Base-by-base conservation (phyloP, 2,888 invertebrate species). In the Danaus chrysippus region DNA sequence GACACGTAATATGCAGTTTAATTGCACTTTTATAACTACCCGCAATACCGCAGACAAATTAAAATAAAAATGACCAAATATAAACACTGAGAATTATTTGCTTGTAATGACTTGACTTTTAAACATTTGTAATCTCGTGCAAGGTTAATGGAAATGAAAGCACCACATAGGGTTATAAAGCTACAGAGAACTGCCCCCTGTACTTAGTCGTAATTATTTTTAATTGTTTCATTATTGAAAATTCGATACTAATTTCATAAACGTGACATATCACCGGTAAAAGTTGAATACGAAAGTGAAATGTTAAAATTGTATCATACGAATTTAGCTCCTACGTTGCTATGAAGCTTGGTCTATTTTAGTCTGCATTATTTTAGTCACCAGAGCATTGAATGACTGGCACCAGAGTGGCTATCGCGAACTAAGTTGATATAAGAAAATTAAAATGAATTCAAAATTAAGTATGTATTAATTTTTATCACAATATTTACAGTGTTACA, bases 61-160 rank as follows among this genome's bases (percentile, higher is more conserved):
- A 70, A 73, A 72, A 61, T 34, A 68, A 34, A 60, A 64, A 57
- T 61, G 61, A 61, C 59, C 62, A 61, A 52, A 72, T 65, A 68
- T 68, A 69, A 73, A 72, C 65, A 63, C 61, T 54, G 62, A 60
- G 67, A 70, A 68, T 66, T 69, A 64, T 73, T 71, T 62, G 67
- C 65, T 65, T 61, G 63, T 68, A 72, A 71, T 68, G 62, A 67
- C 66, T 68, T 68, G 70, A 71, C 69, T 70, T 73, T 74, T 77
- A 73, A 72, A 70, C 65, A 71, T 74, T 75, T 76, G 70, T 74
- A 75, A 76, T 75, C 71, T 65, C 69, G 65, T 59, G 70, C 80
- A 83, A 84, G 82, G 82, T 77, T 78, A 72, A 73, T 73, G 73
- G 74, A 75, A 82, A 76, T 70, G 74, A 75, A 79, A 80, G 73